These are phyloP conservation scores for Echinarachnius parma DNA, from an alignment of 53 echinoderm and acorn worm genomes.

Conservation along the genomic window DNA sequence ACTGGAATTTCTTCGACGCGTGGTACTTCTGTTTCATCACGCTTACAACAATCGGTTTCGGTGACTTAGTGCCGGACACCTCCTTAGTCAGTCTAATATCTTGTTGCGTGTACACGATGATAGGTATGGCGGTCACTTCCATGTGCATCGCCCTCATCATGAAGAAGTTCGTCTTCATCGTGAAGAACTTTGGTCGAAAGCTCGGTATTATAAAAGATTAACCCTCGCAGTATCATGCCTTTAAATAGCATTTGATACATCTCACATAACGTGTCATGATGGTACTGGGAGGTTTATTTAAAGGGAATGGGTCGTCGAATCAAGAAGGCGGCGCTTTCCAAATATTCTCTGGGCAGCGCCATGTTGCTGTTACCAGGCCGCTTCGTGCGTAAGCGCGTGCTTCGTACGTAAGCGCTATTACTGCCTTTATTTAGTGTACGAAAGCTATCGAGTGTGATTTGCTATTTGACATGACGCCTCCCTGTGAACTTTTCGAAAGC, in stretches of 20 bases:
- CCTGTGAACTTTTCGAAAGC: too few species aligned
- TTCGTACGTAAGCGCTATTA: too few species aligned
- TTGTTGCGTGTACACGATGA: conserved; percentile 89
- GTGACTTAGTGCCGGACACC: conserved; percentile 86
- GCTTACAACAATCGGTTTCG: conserved; percentile 94
- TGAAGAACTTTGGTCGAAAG: conserved; percentile 75
- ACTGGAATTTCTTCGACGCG: conserved; percentile 86
- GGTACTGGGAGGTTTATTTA: too few species aligned
- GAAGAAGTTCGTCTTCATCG: conserved; percentile 96
- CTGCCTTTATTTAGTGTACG: too few species aligned
- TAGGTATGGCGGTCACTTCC: conserved; percentile 98
- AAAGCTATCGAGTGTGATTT: too few species aligned
- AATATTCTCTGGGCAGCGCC: too few species aligned
- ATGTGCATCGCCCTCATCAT: conserved; percentile 99
- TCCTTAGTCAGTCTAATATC: conserved; percentile 70
- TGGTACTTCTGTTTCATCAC: conserved; percentile 99
- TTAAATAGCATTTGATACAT: background rate
- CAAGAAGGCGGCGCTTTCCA: background rate
- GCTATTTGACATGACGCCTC: too few species aligned
- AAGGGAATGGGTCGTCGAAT: too few species aligned
- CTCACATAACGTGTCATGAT: background rate
- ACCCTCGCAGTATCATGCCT: background rate
- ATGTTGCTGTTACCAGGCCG: too few species aligned
- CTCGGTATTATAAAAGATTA: conserved; percentile 79
- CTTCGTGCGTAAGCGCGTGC: too few species aligned